Evolutionary conservation across 2,797 vertebrate species (phyloP), one percentile per base, ranked within the genome.

Genomic region (Oryzias dopingdopingensis): DNA sequence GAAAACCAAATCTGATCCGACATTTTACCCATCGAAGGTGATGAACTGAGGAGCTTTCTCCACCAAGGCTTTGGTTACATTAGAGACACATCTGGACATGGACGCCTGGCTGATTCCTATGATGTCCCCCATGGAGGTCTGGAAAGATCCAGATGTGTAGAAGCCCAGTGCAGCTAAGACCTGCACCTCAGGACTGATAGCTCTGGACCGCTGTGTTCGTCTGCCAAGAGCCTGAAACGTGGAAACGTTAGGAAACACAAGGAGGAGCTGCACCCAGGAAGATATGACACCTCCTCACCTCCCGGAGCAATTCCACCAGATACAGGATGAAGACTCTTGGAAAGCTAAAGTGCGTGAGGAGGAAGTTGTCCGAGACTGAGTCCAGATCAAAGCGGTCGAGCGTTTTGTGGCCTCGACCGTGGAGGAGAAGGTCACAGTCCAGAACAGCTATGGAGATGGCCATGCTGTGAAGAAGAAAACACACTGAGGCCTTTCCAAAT

Each of bases 91-190:
- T 63, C 97, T 94, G 17, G 96, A 98, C 96, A 98, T 98, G 7
- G 96, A 99, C 1, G 97, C 96, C 82, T 99, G 97, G 72, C 96
- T 98, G 80, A 99, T 99, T 41, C 97, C 97, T 5, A 99, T 97
- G 5, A 94, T 94, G 24, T 98, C 95, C 40, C 96, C 97, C 95
- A 99, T 97, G 4, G 93, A 94, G 3, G 96, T 98, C 90, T 99
- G 97, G 79, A 97, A 99, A 0, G 95, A 98, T 4, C 96, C 96
- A 0, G 95, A 96, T 20, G 96, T 97, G 66, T 98, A 99, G 84
- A 99, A 99, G 29, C 97, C 96, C 69, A 99, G 22, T 0, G 96
- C 97, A 0, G 97, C 97, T 43, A 99, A 90, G 51, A 99, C 93
- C 88, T 99, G 97, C 0, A 97, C 97, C 76, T 98, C 95, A 0